A percentile compares a stretch with the other conserved stretches of the same genome.
These are phyloP conservation scores for Melanchra persicariae DNA, from an alignment of 2,888 invertebrate genomes.

Conservation along the genomic window DNA sequence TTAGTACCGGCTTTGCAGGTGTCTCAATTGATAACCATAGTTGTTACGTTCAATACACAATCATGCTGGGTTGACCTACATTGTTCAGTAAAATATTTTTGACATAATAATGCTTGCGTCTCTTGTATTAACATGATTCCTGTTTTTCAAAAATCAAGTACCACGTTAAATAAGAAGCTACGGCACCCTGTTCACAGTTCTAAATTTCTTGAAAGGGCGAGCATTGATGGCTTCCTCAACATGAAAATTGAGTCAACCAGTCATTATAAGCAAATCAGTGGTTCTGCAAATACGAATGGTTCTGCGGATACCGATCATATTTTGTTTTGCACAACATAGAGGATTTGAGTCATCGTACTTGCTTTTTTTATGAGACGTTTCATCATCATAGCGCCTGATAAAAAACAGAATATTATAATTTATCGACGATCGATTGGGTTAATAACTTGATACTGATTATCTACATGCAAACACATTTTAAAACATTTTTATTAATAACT, in stretches of 20 bases:
- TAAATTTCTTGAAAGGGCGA: not conserved
- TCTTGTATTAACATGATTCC: not conserved
- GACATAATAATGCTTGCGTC: not conserved
- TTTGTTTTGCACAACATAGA: not conserved
- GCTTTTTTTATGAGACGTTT: not conserved
- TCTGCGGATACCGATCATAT: not conserved
- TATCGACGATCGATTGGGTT: not conserved
- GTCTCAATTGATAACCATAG: slow-evolving; percentile 16
- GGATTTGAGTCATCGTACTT: not conserved
- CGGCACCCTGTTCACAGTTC: not conserved
- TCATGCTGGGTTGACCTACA: not conserved
- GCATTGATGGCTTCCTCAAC: no score
- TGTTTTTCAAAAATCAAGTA: not conserved
- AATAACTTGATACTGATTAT: not conserved
- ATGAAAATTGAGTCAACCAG: no score
- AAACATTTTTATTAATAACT: not conserved
- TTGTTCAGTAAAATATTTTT: not conserved
- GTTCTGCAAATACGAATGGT: not conserved
- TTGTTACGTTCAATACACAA: slow-evolving; percentile 9
- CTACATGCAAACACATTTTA: not conserved
- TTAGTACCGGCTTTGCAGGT: slow-evolving; percentile 14
- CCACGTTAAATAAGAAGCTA: not conserved
- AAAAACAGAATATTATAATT: slow-evolving; percentile 5
- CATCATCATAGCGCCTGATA: slow-evolving; percentile 21
- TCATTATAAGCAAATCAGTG: no score